These are phyloP conservation scores for Baccha elongata DNA, from an alignment of 2,888 invertebrate genomes.

Conservation along the genomic window DNA sequence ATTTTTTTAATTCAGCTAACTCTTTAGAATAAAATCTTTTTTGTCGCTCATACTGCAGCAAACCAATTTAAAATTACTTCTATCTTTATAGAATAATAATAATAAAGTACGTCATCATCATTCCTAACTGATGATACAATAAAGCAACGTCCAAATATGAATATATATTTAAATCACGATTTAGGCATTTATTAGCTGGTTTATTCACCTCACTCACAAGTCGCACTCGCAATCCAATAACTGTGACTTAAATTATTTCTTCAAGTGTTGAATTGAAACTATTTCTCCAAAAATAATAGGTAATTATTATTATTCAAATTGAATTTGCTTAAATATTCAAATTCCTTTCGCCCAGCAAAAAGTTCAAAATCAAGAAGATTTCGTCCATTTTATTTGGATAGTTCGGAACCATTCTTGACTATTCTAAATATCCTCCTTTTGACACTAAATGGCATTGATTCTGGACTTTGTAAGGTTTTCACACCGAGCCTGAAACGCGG, in stretches of 20 bases:
- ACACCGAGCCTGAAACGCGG: too few species aligned
- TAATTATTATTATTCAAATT: too few species aligned
- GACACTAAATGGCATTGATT: too few species aligned
- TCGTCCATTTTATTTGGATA: too few species aligned
- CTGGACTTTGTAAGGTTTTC: too few species aligned
- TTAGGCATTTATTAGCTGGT: conserved; percentile 31
- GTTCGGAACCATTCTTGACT: too few species aligned
- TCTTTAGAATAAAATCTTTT: neutral
- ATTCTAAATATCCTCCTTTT: too few species aligned
- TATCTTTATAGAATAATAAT: conserved; percentile 3
- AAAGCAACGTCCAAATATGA: conserved; percentile 8
- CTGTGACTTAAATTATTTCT: neutral
- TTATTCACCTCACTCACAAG: conserved; percentile 39
- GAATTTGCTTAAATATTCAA: too few species aligned
- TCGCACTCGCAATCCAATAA: neutral
- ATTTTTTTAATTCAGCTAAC: too few species aligned
- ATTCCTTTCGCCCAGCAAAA: too few species aligned
- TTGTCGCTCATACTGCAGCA: neutral
- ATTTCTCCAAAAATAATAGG: too few species aligned
- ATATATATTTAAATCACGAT: conserved; percentile 2
- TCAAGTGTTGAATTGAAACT: neutral
- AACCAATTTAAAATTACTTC: conserved; percentile 5
- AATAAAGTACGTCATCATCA: conserved; percentile 21
- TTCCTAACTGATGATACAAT: neutral
- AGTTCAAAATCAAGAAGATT: too few species aligned